Base-by-base conservation (phyloP, 2,888 invertebrate genomes). In the Cremastobaeus sp. region DNA sequence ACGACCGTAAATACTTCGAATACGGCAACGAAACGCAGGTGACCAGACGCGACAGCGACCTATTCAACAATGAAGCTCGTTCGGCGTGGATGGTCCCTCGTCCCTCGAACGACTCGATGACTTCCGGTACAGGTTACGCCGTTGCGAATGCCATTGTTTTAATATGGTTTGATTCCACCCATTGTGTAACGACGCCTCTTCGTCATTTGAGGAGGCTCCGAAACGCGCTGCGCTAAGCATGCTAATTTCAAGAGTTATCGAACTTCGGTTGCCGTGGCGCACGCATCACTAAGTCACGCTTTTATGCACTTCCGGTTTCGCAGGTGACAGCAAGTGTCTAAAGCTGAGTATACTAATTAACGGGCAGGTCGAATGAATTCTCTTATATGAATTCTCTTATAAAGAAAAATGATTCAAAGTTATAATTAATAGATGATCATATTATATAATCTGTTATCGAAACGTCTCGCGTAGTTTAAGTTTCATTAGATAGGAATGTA, bases 61-160 rank as follows among this genome's bases (percentile, higher is more conserved):
- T 81, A 83, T 82, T 80, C 79, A 81, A 85, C 85, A 86, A 84
- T 85, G 85, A 86, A 79, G 78, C 77, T 74, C 77, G 79, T 80
- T 78, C 76, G 76, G 77, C 73, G 76, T 78, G 76, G 78, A 72
- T 78, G 76, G 74, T 77, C 74, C 76, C 79, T 77, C 77, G 76
- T 62, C 70, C 77, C 78, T 74, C 69, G 64, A 37, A 71, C 73
- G 76, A 74, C 74, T 62, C 70, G 59, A 55, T 62, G 45, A 64
- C 74, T 79, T 79, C 79, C 81, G 78, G 78, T 76, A 50, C 72
- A 71, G 74, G 76, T 74, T 60, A 73, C 76, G 73, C 74, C 78
- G 71, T 48, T 72, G 78, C 77, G 70, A 72, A 73, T 69, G 72
- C 81, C 78, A 84, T 85, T 86, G 86, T 86, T 86, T 78, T 83